Base-by-base conservation (phyloP, 2,888 invertebrate genomes). In the Sceliomorpha sp. region DNA sequence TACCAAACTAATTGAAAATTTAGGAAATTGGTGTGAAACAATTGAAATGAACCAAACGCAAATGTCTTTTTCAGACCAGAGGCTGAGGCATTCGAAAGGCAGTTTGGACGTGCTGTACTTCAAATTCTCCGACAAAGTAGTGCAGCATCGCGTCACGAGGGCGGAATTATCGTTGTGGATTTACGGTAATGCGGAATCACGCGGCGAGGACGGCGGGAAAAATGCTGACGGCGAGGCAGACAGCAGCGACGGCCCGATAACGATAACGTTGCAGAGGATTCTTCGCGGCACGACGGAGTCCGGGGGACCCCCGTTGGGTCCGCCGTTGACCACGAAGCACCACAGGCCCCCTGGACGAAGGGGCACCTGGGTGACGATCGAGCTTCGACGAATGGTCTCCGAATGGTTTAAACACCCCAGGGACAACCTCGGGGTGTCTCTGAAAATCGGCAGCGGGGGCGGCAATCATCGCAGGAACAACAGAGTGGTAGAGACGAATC, bases 381-480 rank as follows among this genome's bases (percentile, higher is more conserved):
- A 96, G 79, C 90, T 96, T 4, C 92, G 93, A 36, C 91, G 92
- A 37, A 91, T 95, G 89, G 93, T 95, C 26, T 91, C 92, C 40
- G 93, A 94, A 76, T 96, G 95, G 93, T 93, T 94, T 86, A 92
- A 92, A 73, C 91, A 92, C 83, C 93, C 94, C 1, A 90, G 92
- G 56, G 93, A 93, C 78, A 94, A 94, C 83, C 91, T 94, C 77
- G 95, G 95, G 31, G 92, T 96, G 78, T 91, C 94, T 13, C 91
- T 96, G 74, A 94, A 93, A 83, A 70, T 87, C 37, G 73, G 72
- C 10, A 81, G 92, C 90, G 85, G 90, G 90, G 71, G 92, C 89
- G 88, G 91, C 0, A 75, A 74, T 56, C 80, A 80, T 20, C 76
- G 91, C 82, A 90, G 91, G 85, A 91, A 90, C 44, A 75, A 77